Conservation (phyloP, 2,113 vertebrate species). For the Myodes glareolus region DNA sequence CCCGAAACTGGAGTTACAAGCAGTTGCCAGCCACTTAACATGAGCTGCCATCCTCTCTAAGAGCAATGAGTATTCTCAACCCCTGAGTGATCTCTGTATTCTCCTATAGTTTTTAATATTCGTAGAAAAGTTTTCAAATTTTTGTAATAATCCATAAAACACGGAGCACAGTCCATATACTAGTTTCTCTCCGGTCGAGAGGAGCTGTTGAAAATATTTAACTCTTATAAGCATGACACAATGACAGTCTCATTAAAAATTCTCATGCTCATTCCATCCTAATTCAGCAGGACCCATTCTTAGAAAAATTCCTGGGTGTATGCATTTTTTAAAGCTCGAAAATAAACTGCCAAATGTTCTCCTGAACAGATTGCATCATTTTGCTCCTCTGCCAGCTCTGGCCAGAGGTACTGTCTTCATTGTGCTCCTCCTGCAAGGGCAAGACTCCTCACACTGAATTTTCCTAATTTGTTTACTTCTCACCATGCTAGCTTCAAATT, state of each 20-base stretch:
- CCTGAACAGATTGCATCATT: not conserved
- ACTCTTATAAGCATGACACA: conserved; percentile 42
- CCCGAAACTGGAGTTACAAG: not conserved
- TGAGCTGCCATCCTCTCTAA: not conserved
- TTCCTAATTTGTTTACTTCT: not conserved
- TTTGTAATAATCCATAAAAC: not conserved
- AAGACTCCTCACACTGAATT: not conserved
- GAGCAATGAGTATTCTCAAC: not conserved
- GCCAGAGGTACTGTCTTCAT: not conserved
- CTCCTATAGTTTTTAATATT: not conserved
- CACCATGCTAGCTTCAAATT: not conserved
- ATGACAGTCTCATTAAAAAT: not conserved
- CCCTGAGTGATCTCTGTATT: not conserved
- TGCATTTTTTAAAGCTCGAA: conserved; percentile 27
- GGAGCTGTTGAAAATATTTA: conserved; percentile 20
- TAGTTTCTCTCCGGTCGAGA: not conserved
- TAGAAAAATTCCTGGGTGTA: conserved; percentile 53
- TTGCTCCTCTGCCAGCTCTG: not conserved
- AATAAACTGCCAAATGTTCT: not conserved
- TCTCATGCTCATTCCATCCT: not conserved
- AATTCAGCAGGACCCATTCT: conserved; percentile 50
- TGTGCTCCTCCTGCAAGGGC: not conserved
- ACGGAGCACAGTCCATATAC: not conserved
- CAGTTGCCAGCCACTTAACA: not conserved
- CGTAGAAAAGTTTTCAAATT: not conserved